A percentile compares a stretch with the other conserved stretches of the same genome.
Evolutionary conservation across 2,113 vertebrate species (phyloP).

Genomic region (Petrocephalus zakoni): DNA sequence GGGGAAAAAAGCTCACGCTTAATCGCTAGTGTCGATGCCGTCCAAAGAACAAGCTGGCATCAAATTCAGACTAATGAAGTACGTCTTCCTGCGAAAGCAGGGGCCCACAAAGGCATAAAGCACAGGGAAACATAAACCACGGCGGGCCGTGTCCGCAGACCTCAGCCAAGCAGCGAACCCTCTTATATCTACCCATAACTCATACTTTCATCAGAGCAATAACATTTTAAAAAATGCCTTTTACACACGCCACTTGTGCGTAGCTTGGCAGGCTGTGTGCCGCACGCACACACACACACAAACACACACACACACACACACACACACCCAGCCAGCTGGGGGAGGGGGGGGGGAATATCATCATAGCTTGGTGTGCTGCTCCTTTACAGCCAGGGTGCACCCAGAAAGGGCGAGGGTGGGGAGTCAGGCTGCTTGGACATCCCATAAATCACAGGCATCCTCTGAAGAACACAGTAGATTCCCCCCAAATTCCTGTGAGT

Average conservation of each 20-base stretch:
- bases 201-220: slow-evolving; percentile 8
- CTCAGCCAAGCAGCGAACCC: background rate
- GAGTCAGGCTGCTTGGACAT: slow-evolving; percentile 44
- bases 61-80: background rate
- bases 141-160: background rate
- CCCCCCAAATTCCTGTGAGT: slow-evolving; percentile 66
- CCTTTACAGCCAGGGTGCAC: background rate
- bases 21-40: background rate
- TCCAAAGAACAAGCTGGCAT: background rate
- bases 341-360: background rate
- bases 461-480: slow-evolving; percentile 51
- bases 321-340: background rate
- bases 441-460: slow-evolving; percentile 63
- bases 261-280: background rate
- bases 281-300: background rate
- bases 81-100: background rate
- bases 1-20: background rate
- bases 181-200: slow-evolving; percentile 1
- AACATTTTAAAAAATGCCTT: background rate
- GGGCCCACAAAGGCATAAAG: background rate
- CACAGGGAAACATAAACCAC: background rate
- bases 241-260: slow-evolving; percentile 1
- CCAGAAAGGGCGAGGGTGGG: slow-evolving; percentile 49
- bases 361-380: background rate
- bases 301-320: too few relatives aligned